A percentile compares a stretch with the other conserved stretches of the same genome.
These are phyloP conservation scores for Fragum fragum DNA, from an alignment of 2,888 invertebrate species.

Conservation along the genomic window DNA sequence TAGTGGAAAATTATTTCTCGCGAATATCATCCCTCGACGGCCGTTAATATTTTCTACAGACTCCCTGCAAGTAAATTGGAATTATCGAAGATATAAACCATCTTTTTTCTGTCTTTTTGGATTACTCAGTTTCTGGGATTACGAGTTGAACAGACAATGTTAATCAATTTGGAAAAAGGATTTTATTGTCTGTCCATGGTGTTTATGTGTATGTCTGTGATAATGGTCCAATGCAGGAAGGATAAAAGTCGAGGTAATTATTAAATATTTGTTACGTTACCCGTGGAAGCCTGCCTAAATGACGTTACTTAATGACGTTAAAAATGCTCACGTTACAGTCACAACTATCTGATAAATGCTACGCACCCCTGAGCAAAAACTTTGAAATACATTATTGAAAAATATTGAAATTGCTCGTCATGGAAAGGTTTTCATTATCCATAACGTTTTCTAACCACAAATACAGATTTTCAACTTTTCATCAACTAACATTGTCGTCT, in stretches of 20 bases:
- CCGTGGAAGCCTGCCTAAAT: too few species aligned
- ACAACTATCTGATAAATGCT: too few species aligned
- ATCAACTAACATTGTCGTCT: too few species aligned
- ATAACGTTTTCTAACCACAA: too few species aligned
- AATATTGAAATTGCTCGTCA: too few species aligned
- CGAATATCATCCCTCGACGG: background rate
- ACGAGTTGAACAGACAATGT: background rate
- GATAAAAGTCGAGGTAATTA: background rate
- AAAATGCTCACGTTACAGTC: too few species aligned
- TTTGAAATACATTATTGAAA: too few species aligned
- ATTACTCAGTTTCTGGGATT: background rate
- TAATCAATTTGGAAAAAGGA: slow-evolving; percentile 1
- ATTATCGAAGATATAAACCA: slow-evolving; percentile 1
- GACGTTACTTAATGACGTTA: too few species aligned
- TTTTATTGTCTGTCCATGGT: slow-evolving; percentile 6
- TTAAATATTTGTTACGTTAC: too few species aligned
- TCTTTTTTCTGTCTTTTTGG: background rate
- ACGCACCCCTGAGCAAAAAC: too few species aligned
- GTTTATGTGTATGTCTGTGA: background rate
- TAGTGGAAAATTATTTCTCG: slow-evolving; percentile 33
- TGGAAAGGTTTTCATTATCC: too few species aligned
- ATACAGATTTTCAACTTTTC: too few species aligned
- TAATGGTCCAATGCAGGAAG: background rate
- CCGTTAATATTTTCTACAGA: slow-evolving; percentile 25
- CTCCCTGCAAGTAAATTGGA: slow-evolving; percentile 10